Evolutionary conservation across 2,888 invertebrate genomes (phyloP), one percentile per base, ranked within the genome.

Genomic region (Cephus nigrinus): DNA sequence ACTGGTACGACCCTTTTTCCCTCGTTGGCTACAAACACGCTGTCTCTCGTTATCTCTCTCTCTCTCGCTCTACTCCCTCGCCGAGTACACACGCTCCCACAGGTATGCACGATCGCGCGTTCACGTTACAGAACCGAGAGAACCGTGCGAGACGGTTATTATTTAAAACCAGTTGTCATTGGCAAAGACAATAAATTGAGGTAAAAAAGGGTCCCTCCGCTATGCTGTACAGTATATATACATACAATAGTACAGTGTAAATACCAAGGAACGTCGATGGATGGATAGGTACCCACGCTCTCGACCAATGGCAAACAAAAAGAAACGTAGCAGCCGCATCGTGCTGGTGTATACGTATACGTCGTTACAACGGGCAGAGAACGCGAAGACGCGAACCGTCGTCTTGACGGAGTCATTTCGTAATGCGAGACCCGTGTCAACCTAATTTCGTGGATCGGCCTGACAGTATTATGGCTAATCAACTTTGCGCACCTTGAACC

Each of bases 101-200:
- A 83, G 82, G 82, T 85, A 86, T 82, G 83, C 83, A 80, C 80
- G 78, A 79, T 81, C 80, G 82, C 82, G 79, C 82, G 76, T 83
- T 80, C 82, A 80, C 76, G 75, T 81, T 82, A 80, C 79, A 23
- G 55, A 71, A 79, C 81, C 71, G 31, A 12, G 35, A 74, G 74
- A 11, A 74, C 74, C 74, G 12, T 31, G 34, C 32, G 74, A 36
- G 74, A 23, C 80, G 80, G 82, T 84, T 87, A 85, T 87, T 85
- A 87, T 87, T 85, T 86, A 82, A 83, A 82, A 82, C 82, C 83
- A 81, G 84, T 87, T 85, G 86, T 86, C 86, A 86, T 84, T 78
- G 79, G 76, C 75, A 75, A 75, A 78, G 76, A 86, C 80, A 80
- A 83, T 83, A 84, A 81, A 81, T 81, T 77, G 81, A 82, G 79